These are phyloP conservation scores for Phoxinus dragarum DNA, from an alignment of 2,797 vertebrate species.

Conservation along the genomic window DNA sequence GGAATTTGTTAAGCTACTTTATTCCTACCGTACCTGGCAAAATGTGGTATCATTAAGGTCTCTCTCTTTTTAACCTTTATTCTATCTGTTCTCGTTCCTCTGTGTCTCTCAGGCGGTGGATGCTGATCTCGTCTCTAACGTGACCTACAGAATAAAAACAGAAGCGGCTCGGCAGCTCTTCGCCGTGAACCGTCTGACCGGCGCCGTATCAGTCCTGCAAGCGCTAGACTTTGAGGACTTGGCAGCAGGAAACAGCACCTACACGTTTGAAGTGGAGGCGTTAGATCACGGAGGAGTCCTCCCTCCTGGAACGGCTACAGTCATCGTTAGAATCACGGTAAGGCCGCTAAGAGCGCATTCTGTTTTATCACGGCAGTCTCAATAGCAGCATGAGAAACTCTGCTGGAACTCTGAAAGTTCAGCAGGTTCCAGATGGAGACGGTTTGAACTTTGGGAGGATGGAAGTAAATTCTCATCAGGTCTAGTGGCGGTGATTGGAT, in stretches of 20 bases:
- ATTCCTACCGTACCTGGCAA: background rate
- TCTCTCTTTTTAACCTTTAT: constrained; percentile 4
- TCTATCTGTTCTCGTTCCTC: background rate
- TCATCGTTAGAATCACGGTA: constrained; percentile 93
- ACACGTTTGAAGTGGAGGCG: constrained; percentile 93
- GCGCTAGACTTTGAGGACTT: constrained; percentile 94
- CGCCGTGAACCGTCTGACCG: constrained; percentile 85
- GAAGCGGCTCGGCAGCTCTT: constrained; percentile 87
- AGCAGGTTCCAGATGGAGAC: background rate
- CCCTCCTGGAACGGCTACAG: constrained; percentile 91
- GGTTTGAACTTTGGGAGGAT: background rate
- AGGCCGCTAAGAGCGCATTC: constrained; percentile 58
- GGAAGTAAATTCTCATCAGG: constrained; percentile 28
- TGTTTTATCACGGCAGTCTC: background rate
- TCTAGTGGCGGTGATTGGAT: constrained; percentile 33
- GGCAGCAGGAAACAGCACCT: constrained; percentile 81
- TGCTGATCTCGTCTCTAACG: constrained; percentile 88
- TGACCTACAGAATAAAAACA: constrained; percentile 90
- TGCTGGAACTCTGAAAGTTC: background rate
- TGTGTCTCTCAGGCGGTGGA: constrained; percentile 84
- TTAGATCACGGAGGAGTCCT: constrained; percentile 87
- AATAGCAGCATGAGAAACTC: background rate
- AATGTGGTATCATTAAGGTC: background rate
- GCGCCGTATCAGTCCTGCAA: constrained; percentile 85
- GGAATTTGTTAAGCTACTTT: background rate